Base-by-base conservation (phyloP, 2,888 invertebrate species). In the Parnassius orleans region DNA sequence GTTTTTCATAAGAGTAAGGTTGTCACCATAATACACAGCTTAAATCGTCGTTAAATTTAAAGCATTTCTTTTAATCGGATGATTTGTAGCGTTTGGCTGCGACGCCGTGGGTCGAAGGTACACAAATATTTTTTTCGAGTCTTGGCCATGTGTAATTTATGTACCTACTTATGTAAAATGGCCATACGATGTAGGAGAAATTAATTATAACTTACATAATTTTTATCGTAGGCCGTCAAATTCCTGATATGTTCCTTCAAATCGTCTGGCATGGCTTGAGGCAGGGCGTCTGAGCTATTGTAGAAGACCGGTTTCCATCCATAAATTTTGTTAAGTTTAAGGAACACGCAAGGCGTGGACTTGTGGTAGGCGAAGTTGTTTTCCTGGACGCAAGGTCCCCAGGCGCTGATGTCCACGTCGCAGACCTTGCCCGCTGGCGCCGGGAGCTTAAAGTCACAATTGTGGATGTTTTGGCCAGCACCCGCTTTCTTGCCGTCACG, bases 301-400 rank as follows among this genome's bases (percentile, higher is more conserved):
- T 96, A 98, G 77, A 94, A 96, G 44, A 95, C 93, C 0, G 98
- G 98, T 68, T 93, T 92, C 98, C 98, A 98, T 19, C 95, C 97
- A 74, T 94, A 98, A 76, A 98, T 98, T 93, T 96, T 98, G 90
- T 99, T 99, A 50, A 99, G 92, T 83, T 99, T 99, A 62, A 99
- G 93, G 80, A 99, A 96, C 68, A 99, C 93, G 86, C 99, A 99
- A 0, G 99, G 99, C 19, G 96, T 95, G 51, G 98, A 98, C 79
- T 95, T 95, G 81, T 97, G 96, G 86, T 97, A 99, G 65, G 97
- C 98, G 84, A 96, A 99, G 73, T 95, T 93, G 77, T 97, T 96
- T 69, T 96, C 96, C 71, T 95, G 94, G 11, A 95, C 95, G 84
- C 98, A 99, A 0, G 95, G 95, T 0, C 93, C 92, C 93, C 97